Evolutionary conservation across 64 coral and sea anemone species (phyloP).

Genomic region (Actinia equina): DNA sequence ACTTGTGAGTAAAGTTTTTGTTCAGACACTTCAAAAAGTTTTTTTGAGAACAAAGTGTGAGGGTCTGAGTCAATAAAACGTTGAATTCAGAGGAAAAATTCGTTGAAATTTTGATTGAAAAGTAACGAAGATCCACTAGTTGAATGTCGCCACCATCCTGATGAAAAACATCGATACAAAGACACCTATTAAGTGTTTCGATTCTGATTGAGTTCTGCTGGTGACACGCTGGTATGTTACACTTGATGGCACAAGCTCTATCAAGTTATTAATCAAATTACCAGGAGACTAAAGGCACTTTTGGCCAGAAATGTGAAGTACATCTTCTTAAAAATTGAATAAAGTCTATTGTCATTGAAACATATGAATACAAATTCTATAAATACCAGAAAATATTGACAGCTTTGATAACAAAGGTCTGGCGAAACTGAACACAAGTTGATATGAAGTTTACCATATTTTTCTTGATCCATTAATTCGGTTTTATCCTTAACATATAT

Average conservation of each 20-base stretch:
- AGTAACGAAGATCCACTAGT: not conserved
- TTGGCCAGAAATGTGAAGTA: not conserved
- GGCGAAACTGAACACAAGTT: not conserved
- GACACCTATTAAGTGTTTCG: constrained; percentile 4
- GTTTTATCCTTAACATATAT: not conserved
- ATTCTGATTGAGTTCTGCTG: not conserved
- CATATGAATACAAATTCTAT: not conserved
- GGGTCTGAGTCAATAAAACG: too few relatives aligned
- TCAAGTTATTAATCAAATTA: constrained; percentile 20
- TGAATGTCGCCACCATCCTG: constrained; percentile 11
- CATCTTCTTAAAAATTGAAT: not conserved
- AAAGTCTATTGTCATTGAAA: not conserved
- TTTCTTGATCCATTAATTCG: not conserved
- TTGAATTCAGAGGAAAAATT: not conserved
- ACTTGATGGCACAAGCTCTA: constrained; percentile 15
- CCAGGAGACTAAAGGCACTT: not conserved
- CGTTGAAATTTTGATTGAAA: not conserved
- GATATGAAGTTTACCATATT: not conserved
- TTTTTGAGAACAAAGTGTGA: too few relatives aligned
- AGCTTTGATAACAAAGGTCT: not conserved
- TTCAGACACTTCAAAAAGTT: too few relatives aligned
- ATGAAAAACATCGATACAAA: not conserved
- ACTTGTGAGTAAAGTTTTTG: too few relatives aligned
- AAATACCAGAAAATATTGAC: not conserved
- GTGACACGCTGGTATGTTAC: constrained; percentile 23